Percentiles rank a stretch among this genome's conserved stretches.
phyloP scores from a whole-genome alignment of 2,888 invertebrate genomes.

The Limnephilus rhombicus region DNA sequence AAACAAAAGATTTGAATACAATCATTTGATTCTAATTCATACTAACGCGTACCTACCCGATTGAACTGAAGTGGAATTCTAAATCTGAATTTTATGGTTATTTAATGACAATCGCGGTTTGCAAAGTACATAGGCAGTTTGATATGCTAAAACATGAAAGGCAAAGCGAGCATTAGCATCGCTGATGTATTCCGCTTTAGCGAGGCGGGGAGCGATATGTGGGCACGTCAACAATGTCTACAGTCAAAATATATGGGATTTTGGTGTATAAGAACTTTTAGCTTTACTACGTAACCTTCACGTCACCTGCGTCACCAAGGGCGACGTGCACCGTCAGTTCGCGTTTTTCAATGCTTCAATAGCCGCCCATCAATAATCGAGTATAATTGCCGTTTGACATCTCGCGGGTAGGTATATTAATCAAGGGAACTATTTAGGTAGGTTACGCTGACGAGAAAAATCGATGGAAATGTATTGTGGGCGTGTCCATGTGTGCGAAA shows the following conservation, averaged over 20 bases:
- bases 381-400: background rate
- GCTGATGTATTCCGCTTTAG: conserved; percentile 13
- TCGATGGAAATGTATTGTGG: no score
- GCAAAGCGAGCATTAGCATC: conserved; percentile 22
- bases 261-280: background rate
- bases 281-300: background rate
- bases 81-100: conserved; percentile 7
- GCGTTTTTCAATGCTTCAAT: background rate
- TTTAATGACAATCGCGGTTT: conserved; percentile 18
- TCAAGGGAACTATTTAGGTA: background rate
- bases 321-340: conserved; percentile 18
- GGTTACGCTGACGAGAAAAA: no score
- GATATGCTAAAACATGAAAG: conserved; percentile 20
- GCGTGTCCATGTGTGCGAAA: no score
- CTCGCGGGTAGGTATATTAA: background rate
- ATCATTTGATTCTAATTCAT: background rate
- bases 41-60: background rate
- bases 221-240: conserved; percentile 35
- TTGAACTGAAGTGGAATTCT: background rate
- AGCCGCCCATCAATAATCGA: background rate
- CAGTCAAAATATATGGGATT: conserved; percentile 19
- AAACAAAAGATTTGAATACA: background rate
- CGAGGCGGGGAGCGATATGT: conserved; percentile 25
- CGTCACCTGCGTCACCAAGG: conserved; percentile 12
- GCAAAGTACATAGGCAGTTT: conserved; percentile 1